phyloP scores from a whole-genome alignment of 2,888 invertebrate genomes.

The Tipula unca region DNA sequence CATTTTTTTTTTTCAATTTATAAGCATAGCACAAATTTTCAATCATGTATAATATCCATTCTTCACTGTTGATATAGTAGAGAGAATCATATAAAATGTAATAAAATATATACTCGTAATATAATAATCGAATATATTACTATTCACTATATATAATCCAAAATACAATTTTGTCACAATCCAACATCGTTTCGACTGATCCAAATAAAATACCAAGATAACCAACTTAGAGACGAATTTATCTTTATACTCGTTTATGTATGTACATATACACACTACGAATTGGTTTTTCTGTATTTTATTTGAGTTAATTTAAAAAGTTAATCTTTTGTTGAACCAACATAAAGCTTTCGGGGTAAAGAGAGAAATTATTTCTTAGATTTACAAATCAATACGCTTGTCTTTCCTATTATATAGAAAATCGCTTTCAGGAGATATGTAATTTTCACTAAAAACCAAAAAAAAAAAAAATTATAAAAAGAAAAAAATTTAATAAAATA shows the following conservation, averaged over 20 bases:
- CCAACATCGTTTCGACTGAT: neutral
- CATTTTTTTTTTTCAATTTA: neutral
- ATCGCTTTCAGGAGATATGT: neutral
- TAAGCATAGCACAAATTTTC: neutral
- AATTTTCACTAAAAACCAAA: neutral
- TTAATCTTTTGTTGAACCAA: neutral
- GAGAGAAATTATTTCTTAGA: neutral
- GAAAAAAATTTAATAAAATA: neutral
- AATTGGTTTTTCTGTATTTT: neutral
- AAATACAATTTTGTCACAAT: neutral
- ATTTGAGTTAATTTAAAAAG: neutral
- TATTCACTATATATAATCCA: neutral
- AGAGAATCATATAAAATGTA: neutral
- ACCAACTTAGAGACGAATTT: neutral
- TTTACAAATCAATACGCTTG: neutral
- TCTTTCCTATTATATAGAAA: neutral
- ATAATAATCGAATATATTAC: neutral
- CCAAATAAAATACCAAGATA: neutral
- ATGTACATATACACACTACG: too few species aligned
- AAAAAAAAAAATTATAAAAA: neutral
- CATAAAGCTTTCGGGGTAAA: neutral
- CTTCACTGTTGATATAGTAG: neutral
- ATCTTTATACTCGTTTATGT: neutral
- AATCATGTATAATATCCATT: neutral
- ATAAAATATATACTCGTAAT: neutral